These are phyloP conservation scores for Abscondita cerata DNA, from an alignment of 2,888 invertebrate species.

Conservation along the genomic window DNA sequence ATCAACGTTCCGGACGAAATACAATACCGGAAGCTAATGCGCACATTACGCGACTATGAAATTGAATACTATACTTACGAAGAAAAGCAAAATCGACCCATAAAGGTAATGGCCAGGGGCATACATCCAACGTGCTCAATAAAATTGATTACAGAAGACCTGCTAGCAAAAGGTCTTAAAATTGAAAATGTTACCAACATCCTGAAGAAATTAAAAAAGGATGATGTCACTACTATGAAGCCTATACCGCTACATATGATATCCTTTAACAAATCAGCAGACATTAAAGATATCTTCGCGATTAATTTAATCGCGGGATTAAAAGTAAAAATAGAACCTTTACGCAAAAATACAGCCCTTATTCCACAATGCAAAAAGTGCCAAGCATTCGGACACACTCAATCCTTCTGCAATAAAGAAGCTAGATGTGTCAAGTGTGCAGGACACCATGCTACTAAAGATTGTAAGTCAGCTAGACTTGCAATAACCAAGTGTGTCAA, in stretches of 20 bases:
- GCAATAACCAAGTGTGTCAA: no score
- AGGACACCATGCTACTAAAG: no score
- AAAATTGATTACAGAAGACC: slow-evolving; percentile 16
- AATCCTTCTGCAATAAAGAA: slow-evolving; percentile 36
- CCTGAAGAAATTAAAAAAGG: slow-evolving; percentile 12
- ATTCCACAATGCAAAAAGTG: slow-evolving; percentile 8
- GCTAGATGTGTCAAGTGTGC: no score
- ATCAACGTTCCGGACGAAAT: slow-evolving; percentile 20
- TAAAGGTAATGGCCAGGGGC: slow-evolving; percentile 24
- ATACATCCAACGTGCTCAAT: slow-evolving; percentile 23
- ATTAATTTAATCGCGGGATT: slow-evolving; percentile 19
- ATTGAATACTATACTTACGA: slow-evolving; percentile 21
- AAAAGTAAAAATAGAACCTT: slow-evolving; percentile 22
- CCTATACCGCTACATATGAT: slow-evolving; percentile 1
- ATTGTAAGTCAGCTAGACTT: no score
- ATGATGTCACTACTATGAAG: slow-evolving; percentile 10
- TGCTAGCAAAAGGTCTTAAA: slow-evolving; percentile 8
- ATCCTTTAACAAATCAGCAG: slow-evolving; percentile 5
- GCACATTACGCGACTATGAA: slow-evolving; percentile 2
- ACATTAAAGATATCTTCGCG: slow-evolving; percentile 11
- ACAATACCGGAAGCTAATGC: slow-evolving; percentile 13
- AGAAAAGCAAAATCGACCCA: slow-evolving; percentile 18
- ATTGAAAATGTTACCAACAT: slow-evolving; percentile 15
- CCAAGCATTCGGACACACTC: slow-evolving; percentile 25
- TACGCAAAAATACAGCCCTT: slow-evolving; percentile 14